phyloP scores from a whole-genome alignment of 2,113 vertebrate species.

The Plectropomus leopardus region DNA sequence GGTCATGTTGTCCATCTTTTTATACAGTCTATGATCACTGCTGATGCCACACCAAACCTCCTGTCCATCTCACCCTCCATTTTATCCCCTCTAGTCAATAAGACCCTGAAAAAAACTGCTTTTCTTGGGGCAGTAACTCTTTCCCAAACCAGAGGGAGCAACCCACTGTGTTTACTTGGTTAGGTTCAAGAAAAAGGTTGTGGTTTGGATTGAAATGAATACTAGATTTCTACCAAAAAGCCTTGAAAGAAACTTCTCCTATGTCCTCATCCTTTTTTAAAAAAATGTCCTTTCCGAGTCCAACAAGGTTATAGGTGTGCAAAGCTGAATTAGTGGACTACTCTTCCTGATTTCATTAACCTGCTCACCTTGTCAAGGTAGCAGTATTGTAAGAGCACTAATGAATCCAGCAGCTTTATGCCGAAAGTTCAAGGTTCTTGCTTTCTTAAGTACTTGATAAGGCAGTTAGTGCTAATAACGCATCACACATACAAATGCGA shows the following conservation, averaged over 20 bases:
- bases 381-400: not conserved
- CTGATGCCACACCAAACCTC: too few species aligned
- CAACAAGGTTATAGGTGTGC: not conserved
- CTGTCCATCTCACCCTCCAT: too few species aligned
- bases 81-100: too few species aligned
- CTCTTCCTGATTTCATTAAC: not conserved
- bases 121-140: too few species aligned
- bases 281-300: not conserved
- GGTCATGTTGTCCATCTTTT: too few species aligned
- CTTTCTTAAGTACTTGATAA: not conserved
- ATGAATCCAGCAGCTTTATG: slow-evolving; percentile 1
- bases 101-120: too few species aligned
- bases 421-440: slow-evolving; percentile 4
- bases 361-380: not conserved
- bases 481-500: slow-evolving; percentile 21
- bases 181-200: too few species aligned
- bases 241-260: too few species aligned
- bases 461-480: not conserved
- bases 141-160: too few species aligned
- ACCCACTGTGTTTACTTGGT: too few species aligned
- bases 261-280: not conserved
- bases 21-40: too few species aligned
- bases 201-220: too few species aligned
- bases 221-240: not conserved
- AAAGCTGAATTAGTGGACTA: not conserved